Evolutionary conservation across 2,797 vertebrate species (phyloP).

Genomic region (Phalloptychus januarius): DNA sequence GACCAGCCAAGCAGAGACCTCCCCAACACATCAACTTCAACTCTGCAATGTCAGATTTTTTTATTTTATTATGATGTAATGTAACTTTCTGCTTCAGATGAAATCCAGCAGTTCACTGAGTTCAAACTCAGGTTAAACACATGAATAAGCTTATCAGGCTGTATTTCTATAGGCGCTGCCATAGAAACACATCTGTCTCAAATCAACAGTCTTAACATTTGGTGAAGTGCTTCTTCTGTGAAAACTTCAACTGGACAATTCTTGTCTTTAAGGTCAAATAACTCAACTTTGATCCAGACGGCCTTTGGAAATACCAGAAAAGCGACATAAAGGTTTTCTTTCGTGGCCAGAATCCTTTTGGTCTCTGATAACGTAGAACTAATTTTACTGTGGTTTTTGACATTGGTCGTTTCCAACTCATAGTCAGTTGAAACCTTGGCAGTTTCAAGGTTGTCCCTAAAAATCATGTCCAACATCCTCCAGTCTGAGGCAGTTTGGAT

Average conservation of each 20-base stretch:
- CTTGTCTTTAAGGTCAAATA: no score
- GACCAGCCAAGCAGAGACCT: neutral
- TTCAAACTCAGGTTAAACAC: neutral
- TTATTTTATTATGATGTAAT: neutral
- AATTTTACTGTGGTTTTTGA: neutral
- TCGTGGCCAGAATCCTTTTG: neutral
- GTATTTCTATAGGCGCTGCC: neutral
- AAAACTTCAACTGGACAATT: no score
- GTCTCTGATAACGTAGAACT: neutral
- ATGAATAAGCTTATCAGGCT: no score
- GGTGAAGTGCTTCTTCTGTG: no score
- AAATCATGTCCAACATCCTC: neutral
- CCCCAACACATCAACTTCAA: neutral
- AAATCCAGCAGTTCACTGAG: neutral
- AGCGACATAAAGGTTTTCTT: neutral
- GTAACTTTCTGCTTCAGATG: neutral
- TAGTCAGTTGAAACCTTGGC: neutral
- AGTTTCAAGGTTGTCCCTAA: neutral
- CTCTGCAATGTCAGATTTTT: neutral
- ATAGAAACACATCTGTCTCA: neutral
- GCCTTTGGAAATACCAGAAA: no score
- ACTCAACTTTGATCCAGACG: no score
- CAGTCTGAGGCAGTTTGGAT: neutral
- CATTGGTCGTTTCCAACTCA: neutral
- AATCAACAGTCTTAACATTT: neutral